Base-by-base conservation (phyloP, 1,140 invertebrate species). In the Helicoverpa armigera region DNA sequence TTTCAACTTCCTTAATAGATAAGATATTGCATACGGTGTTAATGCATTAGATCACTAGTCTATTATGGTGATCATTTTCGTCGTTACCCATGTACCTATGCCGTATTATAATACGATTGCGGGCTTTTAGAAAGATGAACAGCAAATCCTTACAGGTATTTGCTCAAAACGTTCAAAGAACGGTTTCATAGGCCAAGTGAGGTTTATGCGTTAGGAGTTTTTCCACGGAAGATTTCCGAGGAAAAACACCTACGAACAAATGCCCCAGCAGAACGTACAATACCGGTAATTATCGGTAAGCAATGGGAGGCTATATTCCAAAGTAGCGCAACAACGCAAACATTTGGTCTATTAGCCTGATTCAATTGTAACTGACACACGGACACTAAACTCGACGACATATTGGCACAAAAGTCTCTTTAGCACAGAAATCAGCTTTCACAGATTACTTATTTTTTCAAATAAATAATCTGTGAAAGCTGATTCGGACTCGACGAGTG, bases 381-480 rank as follows among this genome's bases (percentile, higher is more conserved):
- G 12, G 35, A 43, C 35, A 43, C 35, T 9, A 43, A 1, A 43
- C 35, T 7, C 35, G 35, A 43, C 35, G 35, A 43, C 35, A 43
- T 43, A 43, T 43, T 43, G 5, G 7, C 35, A 43, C 35, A 5
- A 43, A 43, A 43, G 35, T 43, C 35, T 43, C 35, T 43, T 43
- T 43, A 43, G 35, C 35, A 43, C 35, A 18, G 0, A 69, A 69
- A 50, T 69, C 65, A 69, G 16, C 65, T 69, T 13, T 69, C 16
- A 12, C 16, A 23, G 43, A 69, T 50, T 50, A 51, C 65, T 50
- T 69, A 13, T 50, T 67, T 67, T 0, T 50, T 4, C 1, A 50
- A 69, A 50, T 69, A 51, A 18, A 18, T 69, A 18, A 50, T 69
- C 65, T 50, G 16, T 50, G 43, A 50, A 50, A 69, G 65, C 65